Base-by-base conservation (phyloP, 2,888 invertebrate genomes). In the Epicampocera succincta region DNA sequence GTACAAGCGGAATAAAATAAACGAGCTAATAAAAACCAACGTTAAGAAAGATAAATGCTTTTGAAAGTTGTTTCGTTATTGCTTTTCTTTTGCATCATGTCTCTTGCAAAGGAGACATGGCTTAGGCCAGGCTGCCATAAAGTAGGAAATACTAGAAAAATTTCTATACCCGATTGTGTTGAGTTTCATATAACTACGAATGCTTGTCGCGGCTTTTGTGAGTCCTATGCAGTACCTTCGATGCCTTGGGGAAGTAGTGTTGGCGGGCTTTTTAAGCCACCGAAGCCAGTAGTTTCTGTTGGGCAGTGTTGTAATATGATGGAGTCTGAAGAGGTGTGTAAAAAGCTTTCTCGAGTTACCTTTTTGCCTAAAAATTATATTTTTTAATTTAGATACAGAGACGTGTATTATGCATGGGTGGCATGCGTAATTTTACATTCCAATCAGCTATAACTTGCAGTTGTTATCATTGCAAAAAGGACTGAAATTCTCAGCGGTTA, bases 251-350 rank as follows among this genome's bases (percentile, higher is more conserved):
- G 84, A n/a, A n/a, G n/a, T n/a, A 77, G 82, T n/a, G 75, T 83
- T 12, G 86, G 86, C 11, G 80, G 87, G 3, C 40, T 85, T 1
- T 87, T 87, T 15, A 93, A 93, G 84, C 91, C 92, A 5, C 91
- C 92, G 29, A 93, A 95, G 86, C 93, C 94, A 0, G 94, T 96
- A 74, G 95, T 95, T 1, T 96, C 96, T 0, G 93, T 96, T 42
- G 97, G 96, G 11, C 95, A 97, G 88, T 97, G 97, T 91, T 97
- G 97, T 91, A 96, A 96, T 90, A 97, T 97, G 87, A 95, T 96
- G 94, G 96, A 96, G 86, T 95, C 96, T 0, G 96, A 96, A 91
- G 95, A 95, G 88, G 96, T 96, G 89, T 93, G 85, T 77, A 82
- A 19, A 40, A 17, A 61, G 9, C 13, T 46, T 13, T 40, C 21